Base-by-base conservation (phyloP, 2,888 invertebrate genomes). In the Apoderus coryli region DNA sequence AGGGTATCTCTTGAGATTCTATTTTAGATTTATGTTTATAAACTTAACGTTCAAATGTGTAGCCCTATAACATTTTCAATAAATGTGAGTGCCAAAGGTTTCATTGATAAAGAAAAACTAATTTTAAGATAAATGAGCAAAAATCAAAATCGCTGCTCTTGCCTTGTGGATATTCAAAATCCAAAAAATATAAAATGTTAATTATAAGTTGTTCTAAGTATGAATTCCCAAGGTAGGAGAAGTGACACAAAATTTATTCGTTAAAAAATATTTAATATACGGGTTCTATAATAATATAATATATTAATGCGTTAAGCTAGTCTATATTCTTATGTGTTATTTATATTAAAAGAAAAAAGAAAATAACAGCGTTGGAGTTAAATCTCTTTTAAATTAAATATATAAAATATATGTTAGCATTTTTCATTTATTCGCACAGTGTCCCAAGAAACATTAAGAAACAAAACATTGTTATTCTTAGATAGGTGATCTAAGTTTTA, bases 151-250 rank as follows among this genome's bases (percentile, higher is more conserved):
- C 50, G 47, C 50, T 54, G 41, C 39, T 41, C 52, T 42, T 51
- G 51, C 48, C 54, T 48, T 47, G 49, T 48, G 46, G 48, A 49
- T 34, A 49, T 53, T 54, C 53, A 45, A 42, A 26, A 11, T 29
- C 22, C 30, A 32, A 31, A 35, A 33, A 33, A 27, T 31, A 25
- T 33, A 28, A 34, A 40, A 52, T 53, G 53, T 53, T 56, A 53
- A 54, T 47, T 53, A 47, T 54, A 57, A 54, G 52, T 56, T 57
- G 57, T 56, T 56, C 50, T 53, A 49, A 50, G 53, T 53, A 55
- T 53, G 52, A 54, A 53, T 50, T 55, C 45, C 41, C 52, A 46
- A 44, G 54, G 49, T 52, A 51, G 44, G 50, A 44, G 42, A 43
- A 50, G 48, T 45, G 51, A 45, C 44, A 47, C 38, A 43, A 44